Conservation (phyloP, 92 coral and sea anemone genomes). For the Pocillopora meandrina region DNA sequence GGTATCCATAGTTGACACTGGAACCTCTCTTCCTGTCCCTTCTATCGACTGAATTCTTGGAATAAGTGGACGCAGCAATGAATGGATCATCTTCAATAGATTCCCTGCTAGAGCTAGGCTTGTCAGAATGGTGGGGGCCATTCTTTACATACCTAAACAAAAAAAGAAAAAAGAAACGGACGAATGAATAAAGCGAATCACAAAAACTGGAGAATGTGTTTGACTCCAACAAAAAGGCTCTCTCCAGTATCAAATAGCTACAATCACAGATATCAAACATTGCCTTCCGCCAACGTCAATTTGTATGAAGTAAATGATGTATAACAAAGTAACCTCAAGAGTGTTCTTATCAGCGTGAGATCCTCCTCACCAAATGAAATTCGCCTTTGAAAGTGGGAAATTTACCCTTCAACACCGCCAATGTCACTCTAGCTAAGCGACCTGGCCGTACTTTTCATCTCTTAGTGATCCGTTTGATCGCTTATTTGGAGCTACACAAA, state of each 20-base stretch:
- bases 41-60: slow-evolving; percentile 38
- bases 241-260: neutral
- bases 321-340: too few relatives aligned
- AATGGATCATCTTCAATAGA: slow-evolving; percentile 97
- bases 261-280: too few relatives aligned
- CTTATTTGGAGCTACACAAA: too few relatives aligned
- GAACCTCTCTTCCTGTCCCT: slow-evolving; percentile 60
- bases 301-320: too few relatives aligned
- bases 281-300: too few relatives aligned
- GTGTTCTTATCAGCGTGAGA: too few relatives aligned
- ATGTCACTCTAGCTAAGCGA: too few relatives aligned
- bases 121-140: slow-evolving; percentile 57
- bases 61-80: slow-evolving; percentile 72
- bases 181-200: neutral
- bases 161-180: neutral
- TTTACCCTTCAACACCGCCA: too few relatives aligned
- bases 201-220: neutral
- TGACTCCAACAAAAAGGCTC: neutral
- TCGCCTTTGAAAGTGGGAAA: too few relatives aligned
- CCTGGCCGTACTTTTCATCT: too few relatives aligned
- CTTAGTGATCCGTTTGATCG: too few relatives aligned
- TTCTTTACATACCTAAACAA: slow-evolving; percentile 64
- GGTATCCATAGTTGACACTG: slow-evolving; percentile 74
- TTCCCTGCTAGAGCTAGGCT: slow-evolving; percentile 79
- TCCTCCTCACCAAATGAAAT: too few relatives aligned